Evolutionary conservation across 2,888 invertebrate genomes (phyloP), one percentile per base, ranked within the genome.

Genomic region (Allygus modestus): DNA sequence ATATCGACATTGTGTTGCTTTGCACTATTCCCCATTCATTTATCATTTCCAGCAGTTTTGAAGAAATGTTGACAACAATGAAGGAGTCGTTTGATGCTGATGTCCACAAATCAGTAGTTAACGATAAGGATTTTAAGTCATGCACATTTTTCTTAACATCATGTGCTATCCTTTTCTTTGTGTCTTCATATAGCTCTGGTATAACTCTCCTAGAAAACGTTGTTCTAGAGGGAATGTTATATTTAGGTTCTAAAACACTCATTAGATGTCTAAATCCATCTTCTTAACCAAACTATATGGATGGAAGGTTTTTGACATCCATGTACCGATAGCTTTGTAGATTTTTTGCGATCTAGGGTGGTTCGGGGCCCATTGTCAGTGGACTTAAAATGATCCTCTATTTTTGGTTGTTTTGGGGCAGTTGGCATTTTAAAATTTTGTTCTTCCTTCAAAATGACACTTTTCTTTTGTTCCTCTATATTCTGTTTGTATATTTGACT

Each of bases 71-170:
- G n/a, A 26, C n/a, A 5, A 0, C 71, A 9, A 89, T 84, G 86
- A 85, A 89, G 84, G 85, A 87, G 73, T 89, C 89, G 33, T 85
- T 87, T 73, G 87, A 88, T 9, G 84, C 23, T 12, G 89, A 89
- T n/a, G 89, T 89, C 89, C 89, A 89, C 65, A 88, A 87, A 85
- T 89, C 89, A 5, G 89, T 88, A 31, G 89, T 89, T 54, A 89
- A n/a, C 0, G 73, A 2, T 23, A 73, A 20, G 41, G 73, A 73
- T 23, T n/a, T 23, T n/a, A 73, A 12, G 7, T 73, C 23, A 23
- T 73, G 5, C 0, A 4, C 28, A 41, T 73, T 23, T 17, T 33
- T n/a, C 15, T 28, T 37, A 7, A 73, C 9, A 9, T 37, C 23
- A 17, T 5, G 2, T 28, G 17, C 28, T 5, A 65, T 15, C 17